Evolutionary conservation across 92 coral and sea anemone genomes (phyloP), one percentile per base, ranked within the genome.

Genomic region (Epizoanthus scotinus): DNA sequence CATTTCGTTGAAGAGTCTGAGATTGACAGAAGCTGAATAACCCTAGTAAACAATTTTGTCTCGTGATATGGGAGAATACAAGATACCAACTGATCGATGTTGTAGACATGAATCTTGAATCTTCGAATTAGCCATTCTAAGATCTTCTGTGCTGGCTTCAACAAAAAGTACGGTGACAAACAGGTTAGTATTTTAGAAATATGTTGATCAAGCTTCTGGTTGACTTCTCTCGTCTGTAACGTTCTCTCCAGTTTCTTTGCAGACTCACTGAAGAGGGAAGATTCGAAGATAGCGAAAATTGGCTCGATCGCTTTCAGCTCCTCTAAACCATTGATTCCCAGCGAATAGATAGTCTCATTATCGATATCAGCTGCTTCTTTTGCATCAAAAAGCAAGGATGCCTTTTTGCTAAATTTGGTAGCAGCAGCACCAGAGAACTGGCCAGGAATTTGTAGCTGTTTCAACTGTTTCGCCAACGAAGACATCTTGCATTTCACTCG

Each of bases 41-140:
- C 89, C 28, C 97, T 94, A 25, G 87, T 94, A 64, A 96, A 96
- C 17, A 96, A 67, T 40, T 96, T 96, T 53, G 99, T 91, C 87
- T 96, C 96, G 81, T 96, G 99, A 74, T 87, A 96, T 0, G 99
- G 99, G 10, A 96, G 90, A 56, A 89, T 77, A 84, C 98, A 91
- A 42, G 84, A 78, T 34, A 96, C 61, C 54, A 96, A 75, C 53
- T 82, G 88, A 65, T 96, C 94, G 19, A 85, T 91, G 74, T 96
- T 96, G 58, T 82, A 68, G 2, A 91, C 78, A 69, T 96, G 99
- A 63, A 96, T 84, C 44, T 88, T 89, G 67, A 64, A 96, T 25
- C 99, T 87, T 66, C 99, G 91, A 28, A 96, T 93, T 28, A 96
- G 82, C 99, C 99, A 96, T 67, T 96, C 99, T 60, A 96, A 78